These are phyloP conservation scores for Tyto alba DNA, from an alignment of 2,113 vertebrate genomes.

Conservation along the genomic window DNA sequence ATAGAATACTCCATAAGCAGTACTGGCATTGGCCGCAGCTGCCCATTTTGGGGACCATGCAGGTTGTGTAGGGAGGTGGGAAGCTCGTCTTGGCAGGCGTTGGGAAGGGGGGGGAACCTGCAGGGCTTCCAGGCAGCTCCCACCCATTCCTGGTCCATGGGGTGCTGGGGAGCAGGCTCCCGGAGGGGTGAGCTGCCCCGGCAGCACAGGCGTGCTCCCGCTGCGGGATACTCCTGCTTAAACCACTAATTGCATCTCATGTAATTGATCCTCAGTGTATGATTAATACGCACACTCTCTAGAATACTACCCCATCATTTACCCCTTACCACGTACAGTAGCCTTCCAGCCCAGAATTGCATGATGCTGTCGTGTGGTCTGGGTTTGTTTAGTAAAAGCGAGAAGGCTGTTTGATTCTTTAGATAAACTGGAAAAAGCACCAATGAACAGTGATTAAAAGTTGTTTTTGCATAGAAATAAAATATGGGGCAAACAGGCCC, in stretches of 20 bases:
- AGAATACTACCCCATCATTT: not conserved
- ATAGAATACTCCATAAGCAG: not conserved
- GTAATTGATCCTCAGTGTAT: not conserved
- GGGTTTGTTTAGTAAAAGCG: not conserved
- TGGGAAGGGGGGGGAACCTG: not conserved
- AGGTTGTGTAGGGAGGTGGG: not conserved
- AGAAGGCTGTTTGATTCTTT: not conserved
- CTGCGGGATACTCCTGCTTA: not conserved
- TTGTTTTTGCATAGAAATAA: not conserved
- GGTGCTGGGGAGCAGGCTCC: not conserved
- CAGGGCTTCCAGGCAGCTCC: not conserved
- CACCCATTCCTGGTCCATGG: not conserved
- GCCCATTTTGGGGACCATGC: rapidly evolving
- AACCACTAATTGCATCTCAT: not conserved
- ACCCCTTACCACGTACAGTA: not conserved
- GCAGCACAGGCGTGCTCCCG: not conserved
- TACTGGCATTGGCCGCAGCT: not conserved
- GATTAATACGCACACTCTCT: not conserved
- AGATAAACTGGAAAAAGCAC: not conserved
- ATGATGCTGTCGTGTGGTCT: not conserved
- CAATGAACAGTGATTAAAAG: not conserved
- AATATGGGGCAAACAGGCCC: not conserved
- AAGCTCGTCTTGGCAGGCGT: rapidly evolving
- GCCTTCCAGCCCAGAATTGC: not conserved
- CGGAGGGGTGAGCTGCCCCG: not conserved